Evolutionary conservation across 2,888 invertebrate genomes (phyloP), one percentile per base, ranked within the genome.

Genomic region (Lithodes maja): DNA sequence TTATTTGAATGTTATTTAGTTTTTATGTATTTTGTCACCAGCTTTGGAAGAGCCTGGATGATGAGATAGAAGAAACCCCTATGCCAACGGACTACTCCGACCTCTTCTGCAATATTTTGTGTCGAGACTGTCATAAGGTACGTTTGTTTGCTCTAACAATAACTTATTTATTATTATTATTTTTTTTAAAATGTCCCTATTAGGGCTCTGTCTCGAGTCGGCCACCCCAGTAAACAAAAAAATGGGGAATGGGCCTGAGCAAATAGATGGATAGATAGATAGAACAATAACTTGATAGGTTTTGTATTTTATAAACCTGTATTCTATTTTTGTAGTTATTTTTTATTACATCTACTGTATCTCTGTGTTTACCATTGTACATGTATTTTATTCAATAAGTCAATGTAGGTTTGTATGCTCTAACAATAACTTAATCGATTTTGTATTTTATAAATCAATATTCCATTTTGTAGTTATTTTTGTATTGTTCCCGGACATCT

Each of bases 71-170:
- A 0, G 95, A 96, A 89, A 97, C 97, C 55, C 97, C 97, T 3
- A 97, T 98, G 96, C 97, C 98, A 0, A 95, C 95, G 0, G 97
- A 97, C 93, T 97, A 97, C 93, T 96, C 96, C 7, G 96, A 97
- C 93, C 96, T 96, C 93, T 96, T 96, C 93, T 96, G 97, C 49
- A 96, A 96, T 88, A 97, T 98, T 93, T 95, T 98, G 7, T 98
- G 98, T 94, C 97, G 97, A 93, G 98, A 98, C 94, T 98, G 98
- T 93, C 98, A 91, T 82, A 52, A 87, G 89, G 91, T 91, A 55
- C 33, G 82, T n/a, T 33, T 33, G 33, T 33, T 33, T 33, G 33
- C 33, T 33, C 33, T 33, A 33, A 61, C 61, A 61, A 5, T 61
- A 5, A 61, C 61, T 61, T 81, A 74, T 84, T 77, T n/a, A 55